Evolutionary conservation across 2,888 invertebrate species (phyloP).

Genomic region (Dyspetes luteomarginatus): DNA sequence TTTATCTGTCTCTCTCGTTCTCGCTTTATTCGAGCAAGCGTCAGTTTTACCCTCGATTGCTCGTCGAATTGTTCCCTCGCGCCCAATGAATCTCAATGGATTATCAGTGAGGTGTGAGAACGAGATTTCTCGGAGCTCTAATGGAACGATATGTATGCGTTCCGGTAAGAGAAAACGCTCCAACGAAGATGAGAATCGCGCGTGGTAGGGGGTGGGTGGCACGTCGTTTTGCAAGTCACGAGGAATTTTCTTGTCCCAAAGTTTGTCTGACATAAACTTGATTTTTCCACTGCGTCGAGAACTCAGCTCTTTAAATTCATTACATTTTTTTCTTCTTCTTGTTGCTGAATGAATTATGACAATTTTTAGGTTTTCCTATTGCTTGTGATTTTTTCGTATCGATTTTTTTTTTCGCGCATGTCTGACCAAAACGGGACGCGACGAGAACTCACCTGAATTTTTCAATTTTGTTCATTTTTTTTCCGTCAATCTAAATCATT

Average conservation of each 20-base stretch:
- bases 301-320: too few species aligned
- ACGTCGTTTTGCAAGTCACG: background rate
- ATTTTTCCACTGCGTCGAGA: constrained; percentile 12
- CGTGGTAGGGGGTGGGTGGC: constrained; percentile 1
- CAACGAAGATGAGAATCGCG: constrained; percentile 19
- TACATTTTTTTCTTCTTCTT: too few species aligned
- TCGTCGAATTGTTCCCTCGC: constrained; percentile 27
- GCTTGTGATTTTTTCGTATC: too few species aligned
- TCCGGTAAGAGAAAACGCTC: constrained; percentile 12
- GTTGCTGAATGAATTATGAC: too few species aligned
- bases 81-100: constrained; percentile 44
- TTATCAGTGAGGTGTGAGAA: constrained; percentile 8
- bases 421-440: background rate
- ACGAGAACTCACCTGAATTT: constrained; percentile 1
- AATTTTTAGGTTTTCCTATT: too few species aligned
- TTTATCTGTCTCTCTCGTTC: constrained; percentile 52
- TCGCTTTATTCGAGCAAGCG: constrained; percentile 13
- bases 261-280: background rate
- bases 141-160: constrained; percentile 43
- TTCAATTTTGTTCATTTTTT: background rate
- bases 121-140: constrained; percentile 19
- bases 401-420: too few species aligned
- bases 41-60: constrained; percentile 24
- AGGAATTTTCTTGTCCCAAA: background rate
- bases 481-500: background rate